These are phyloP conservation scores for Sialia sialis DNA, from an alignment of 2,113 vertebrate genomes.

Conservation along the genomic window DNA sequence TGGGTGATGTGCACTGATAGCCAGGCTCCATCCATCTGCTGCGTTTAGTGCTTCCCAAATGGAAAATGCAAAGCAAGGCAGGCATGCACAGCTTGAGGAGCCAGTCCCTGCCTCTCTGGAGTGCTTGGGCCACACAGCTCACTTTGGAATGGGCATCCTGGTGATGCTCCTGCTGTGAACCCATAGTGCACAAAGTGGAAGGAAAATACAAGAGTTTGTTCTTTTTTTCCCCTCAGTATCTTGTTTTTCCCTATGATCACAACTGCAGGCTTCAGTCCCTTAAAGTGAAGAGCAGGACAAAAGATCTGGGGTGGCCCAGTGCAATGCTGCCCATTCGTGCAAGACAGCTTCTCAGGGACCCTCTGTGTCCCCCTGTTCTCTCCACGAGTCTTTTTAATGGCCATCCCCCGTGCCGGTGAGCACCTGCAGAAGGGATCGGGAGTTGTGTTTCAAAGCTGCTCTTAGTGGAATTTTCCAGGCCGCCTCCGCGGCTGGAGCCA, in stretches of 20 bases:
- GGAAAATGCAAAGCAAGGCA: neutral
- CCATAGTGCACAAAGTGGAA: neutral
- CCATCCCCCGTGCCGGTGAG: neutral
- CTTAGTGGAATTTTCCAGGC: conserved; percentile 66
- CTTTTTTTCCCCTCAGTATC: neutral
- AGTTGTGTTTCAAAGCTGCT: conserved; percentile 58
- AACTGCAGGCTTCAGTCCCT: neutral
- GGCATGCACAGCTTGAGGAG: accelerated
- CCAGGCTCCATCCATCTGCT: neutral
- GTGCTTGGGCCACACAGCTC: accelerated
- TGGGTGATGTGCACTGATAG: neutral
- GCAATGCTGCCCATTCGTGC: neutral
- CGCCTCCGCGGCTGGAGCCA: conserved; percentile 37
- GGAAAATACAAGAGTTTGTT: neutral
- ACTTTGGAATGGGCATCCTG: neutral
- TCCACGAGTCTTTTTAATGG: neutral
- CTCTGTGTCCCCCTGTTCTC: neutral
- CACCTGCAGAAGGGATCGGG: conserved; percentile 53
- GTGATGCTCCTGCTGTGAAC: neutral
- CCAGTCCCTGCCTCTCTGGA: neutral
- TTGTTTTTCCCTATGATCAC: neutral
- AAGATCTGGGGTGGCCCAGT: neutral
- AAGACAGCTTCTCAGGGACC: neutral
- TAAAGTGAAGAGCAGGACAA: neutral
- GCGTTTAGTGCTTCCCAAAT: neutral